phyloP scores from a whole-genome alignment of 1,140 invertebrate species.

The Hirudo medicinalis region DNA sequence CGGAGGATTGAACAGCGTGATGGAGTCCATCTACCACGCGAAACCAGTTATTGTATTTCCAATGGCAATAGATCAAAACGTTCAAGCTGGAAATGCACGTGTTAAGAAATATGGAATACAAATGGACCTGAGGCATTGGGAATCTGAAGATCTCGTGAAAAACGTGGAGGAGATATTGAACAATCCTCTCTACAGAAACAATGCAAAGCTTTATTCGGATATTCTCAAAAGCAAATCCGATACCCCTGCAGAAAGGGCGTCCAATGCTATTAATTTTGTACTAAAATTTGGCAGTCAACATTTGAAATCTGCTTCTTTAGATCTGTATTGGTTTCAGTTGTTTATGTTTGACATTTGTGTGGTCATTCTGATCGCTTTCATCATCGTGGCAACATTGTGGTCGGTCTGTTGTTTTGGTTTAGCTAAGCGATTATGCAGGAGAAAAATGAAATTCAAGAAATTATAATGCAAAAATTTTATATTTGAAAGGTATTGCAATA shows the following conservation, averaged over 20 bases:
- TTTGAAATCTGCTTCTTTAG: background rate
- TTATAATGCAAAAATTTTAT: no score
- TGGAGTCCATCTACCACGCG: constrained; percentile 12
- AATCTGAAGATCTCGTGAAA: constrained; percentile 5
- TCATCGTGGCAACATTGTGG: background rate
- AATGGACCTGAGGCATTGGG: constrained; percentile 17
- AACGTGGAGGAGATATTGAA: constrained; percentile 4
- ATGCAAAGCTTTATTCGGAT: background rate
- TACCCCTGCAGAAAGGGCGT: constrained; percentile 3
- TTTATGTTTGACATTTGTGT: constrained; percentile 13
- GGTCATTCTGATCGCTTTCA: background rate
- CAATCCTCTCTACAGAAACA: background rate
- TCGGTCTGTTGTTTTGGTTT: no score
- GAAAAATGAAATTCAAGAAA: no score
- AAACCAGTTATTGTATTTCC: constrained; percentile 13
- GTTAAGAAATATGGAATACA: constrained; percentile 13
- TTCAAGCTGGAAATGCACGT: background rate
- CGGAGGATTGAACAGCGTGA: constrained; percentile 13
- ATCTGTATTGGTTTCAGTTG: constrained; percentile 8
- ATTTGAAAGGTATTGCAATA: no score
- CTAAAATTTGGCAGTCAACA: constrained; percentile 2
- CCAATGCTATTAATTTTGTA: background rate
- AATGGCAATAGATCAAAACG: background rate
- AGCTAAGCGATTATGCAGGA: no score
- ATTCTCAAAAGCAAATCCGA: background rate